Evolutionary conservation across 2,113 vertebrate genomes (phyloP), one percentile per base, ranked within the genome.

Genomic region (Neoarius graeffei): DNA sequence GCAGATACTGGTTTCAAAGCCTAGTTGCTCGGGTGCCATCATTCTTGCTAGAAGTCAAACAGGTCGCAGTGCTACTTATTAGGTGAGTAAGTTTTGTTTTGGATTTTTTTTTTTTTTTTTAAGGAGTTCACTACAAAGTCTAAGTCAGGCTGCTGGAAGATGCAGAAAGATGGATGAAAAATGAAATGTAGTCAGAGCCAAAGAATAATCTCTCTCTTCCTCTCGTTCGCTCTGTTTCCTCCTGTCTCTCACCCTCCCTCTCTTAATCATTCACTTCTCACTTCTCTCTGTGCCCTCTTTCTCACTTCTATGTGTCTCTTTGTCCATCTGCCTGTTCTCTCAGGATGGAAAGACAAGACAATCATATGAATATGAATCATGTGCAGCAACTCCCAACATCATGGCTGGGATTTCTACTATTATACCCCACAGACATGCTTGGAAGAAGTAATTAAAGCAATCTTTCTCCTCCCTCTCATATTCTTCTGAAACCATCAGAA

Each of bases 381-480:
- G 92, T 91, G 91, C 85, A 92, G 90, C 90, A 87, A 91, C 91
- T 92, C 91, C 91, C 92, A 89, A 84, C 84, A n/a, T 74, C 87
- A 81, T 90, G 91, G 85, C 85, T 93, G 92, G 91, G 92, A 93
- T 93, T 94, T 95, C 92, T 91, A 90, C 91, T 91, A 91, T 91
- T 89, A 60, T 87, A 93, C 93, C 93, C 92, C 89, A 89, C 87
- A 93, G 94, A 93, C 92, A 91, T 92, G 92, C 93, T 92, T 93
- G 93, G 91, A 92, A 88, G 93, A 93, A 94, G 94, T 95, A 94
- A 94, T 95, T 95, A 95, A 95, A 93, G 86, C 92, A 91, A 88
- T 90, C 90, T 92, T 91, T 86, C 92, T 86, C 92, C 90, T 92
- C 89, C 90, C 89, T 89, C 90, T 92, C 90, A 88, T 91, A 91